phyloP scores from a whole-genome alignment of 1,140 invertebrate species.

The Brachionus rubens region DNA sequence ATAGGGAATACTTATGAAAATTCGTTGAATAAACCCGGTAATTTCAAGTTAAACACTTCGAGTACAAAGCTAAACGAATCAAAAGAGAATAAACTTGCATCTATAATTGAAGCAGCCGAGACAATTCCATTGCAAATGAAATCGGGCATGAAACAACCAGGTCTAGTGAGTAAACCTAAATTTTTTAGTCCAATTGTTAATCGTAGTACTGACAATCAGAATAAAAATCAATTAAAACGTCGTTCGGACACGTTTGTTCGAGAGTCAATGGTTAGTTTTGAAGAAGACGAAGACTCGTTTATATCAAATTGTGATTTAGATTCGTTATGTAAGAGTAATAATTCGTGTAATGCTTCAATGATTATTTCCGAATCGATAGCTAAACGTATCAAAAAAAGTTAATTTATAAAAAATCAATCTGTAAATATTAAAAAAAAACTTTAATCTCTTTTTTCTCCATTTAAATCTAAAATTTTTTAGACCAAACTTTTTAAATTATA shows the following conservation, averaged over 20 bases:
- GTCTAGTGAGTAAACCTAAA: neutral
- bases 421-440: neutral
- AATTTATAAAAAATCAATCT: neutral
- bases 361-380: conserved; percentile 5
- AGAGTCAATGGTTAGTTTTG: neutral
- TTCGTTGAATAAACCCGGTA: neutral
- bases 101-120: conserved; percentile 19
- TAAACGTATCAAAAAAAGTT: conserved; percentile 18
- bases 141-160: neutral
- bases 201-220: neutral
- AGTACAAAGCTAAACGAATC: neutral
- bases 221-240: neutral
- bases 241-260: conserved; percentile 4
- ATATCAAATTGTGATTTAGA: conserved; percentile 13
- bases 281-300: neutral
- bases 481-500: too few relatives aligned
- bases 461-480: too few relatives aligned
- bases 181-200: neutral
- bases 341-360: neutral
- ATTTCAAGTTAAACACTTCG: neutral
- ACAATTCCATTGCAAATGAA: neutral
- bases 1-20: conserved; percentile 11
- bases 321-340: neutral
- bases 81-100: conserved; percentile 26
- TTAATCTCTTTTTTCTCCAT: too few relatives aligned